Base-by-base conservation (phyloP, 35 echinoderm and acorn worm genomes). In the Hemicentrotus pulcherrimus region DNA sequence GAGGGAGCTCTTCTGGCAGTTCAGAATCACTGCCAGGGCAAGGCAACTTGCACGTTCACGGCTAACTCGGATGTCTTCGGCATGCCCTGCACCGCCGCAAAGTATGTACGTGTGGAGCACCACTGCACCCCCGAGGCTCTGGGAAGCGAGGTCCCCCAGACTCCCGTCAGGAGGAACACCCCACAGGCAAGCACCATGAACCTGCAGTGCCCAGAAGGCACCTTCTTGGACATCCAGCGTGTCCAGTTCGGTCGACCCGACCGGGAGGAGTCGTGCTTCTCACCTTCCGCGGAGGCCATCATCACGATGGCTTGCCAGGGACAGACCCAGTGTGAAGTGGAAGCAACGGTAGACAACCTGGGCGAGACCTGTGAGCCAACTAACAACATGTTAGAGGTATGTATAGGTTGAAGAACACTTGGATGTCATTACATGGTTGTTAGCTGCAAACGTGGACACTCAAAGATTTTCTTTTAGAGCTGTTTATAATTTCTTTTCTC, bases 11-110 rank as follows among this genome's bases (percentile, higher is more conserved):
- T 58, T 9, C 48, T 50, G 4, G 11, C 16, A 4, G 91, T 93
- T 9, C 91, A 93, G 48, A 4, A 22, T 14, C 91, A 2, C 18
- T 93, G 91, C 48, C 91, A 93, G 7, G 91, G 91, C 18, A 47
- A 58, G 46, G 12, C n/a, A 28, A 28, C 91, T 30, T 93, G 91
- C 48, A 93, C 91, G 30, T 93, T 93, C 91, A 58, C 12, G 13
- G 48, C 48, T 7, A 58, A 31, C 91, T 22, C 15, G n/a, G 91
- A 47, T 31, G 30, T 58, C 10, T 93, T 93, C n/a, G 91, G 91
- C 5, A 47, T 52, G n/a, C 91, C 91, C 15, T 93, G 91, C 91
- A 31, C 10, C 32, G 91, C 48, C 31, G 91, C 4, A 24, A 58
- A 50, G 48, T 93, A 93, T 31, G 46, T 58, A 9, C 18, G 48